phyloP scores from a whole-genome alignment of 1,140 invertebrate genomes.

The Gonatopus flavifemur region DNA sequence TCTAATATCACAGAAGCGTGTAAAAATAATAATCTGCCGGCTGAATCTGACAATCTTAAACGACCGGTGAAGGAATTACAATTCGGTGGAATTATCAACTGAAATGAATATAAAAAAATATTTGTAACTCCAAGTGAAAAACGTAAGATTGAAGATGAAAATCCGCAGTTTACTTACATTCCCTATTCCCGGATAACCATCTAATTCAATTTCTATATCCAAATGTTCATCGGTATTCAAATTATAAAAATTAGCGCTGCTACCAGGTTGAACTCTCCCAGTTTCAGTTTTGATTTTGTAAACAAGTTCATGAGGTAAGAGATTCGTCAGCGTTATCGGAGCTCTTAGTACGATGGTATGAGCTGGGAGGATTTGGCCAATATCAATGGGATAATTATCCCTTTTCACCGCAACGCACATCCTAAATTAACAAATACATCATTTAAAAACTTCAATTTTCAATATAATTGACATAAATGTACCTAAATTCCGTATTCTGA shows the following conservation, averaged over 20 bases:
- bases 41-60: constrained; percentile 70
- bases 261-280: constrained; percentile 68
- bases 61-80: constrained; percentile 55
- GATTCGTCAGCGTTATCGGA: constrained; percentile 78
- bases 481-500: constrained; percentile 50
- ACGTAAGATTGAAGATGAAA: background rate
- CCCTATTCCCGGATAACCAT: constrained; percentile 78
- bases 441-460: constrained; percentile 1
- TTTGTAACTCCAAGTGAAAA: background rate
- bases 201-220: constrained; percentile 74
- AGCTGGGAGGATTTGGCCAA: constrained; percentile 66
- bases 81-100: constrained; percentile 52
- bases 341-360: constrained; percentile 84
- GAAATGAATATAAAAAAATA: constrained; percentile 11
- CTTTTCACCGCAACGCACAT: constrained; percentile 78
- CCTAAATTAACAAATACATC: constrained; percentile 51
- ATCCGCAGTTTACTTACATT: constrained; percentile 57
- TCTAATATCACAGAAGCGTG: constrained; percentile 65
- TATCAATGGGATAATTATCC: constrained; percentile 78
- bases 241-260: constrained; percentile 52
- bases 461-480: background rate
- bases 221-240: constrained; percentile 67
- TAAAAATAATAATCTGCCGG: constrained; percentile 73
- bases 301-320: constrained; percentile 73
- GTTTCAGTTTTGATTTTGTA: constrained; percentile 62